Percentiles rank a stretch among this genome's conserved stretches.
These are phyloP conservation scores for Halesus radiatus DNA, from an alignment of 1,140 invertebrate genomes.

Conservation along the genomic window DNA sequence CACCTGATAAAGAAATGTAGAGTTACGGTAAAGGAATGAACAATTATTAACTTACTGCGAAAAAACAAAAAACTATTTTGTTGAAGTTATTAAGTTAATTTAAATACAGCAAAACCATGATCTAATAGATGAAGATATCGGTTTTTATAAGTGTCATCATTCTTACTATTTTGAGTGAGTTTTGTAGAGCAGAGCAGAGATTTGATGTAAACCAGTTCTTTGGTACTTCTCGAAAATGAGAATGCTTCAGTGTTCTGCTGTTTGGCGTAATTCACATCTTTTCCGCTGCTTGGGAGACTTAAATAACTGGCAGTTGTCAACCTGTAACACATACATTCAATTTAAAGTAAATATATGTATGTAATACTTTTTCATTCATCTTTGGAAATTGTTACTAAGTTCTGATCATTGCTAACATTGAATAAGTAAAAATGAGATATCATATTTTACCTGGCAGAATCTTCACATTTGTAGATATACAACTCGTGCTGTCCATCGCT, in stretches of 20 bases:
- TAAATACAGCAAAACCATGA: too few species aligned
- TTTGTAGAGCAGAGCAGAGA: conserved; percentile 95
- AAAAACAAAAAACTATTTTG: too few species aligned
- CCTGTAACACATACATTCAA: conserved; percentile 62
- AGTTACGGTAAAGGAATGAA: too few species aligned
- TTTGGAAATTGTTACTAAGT: too few species aligned
- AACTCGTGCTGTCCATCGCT: conserved; percentile 90
- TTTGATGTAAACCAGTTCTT: conserved; percentile 86
- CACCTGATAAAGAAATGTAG: conserved; percentile 73
- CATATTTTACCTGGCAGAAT: conserved; percentile 72
- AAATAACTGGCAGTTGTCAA: conserved; percentile 83
- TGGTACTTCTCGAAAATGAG: conserved; percentile 83
- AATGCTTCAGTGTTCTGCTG: conserved; percentile 75
- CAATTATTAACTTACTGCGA: too few species aligned
- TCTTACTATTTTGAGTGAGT: conserved; percentile 90
- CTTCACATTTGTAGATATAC: conserved; percentile 94
- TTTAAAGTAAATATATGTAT: not conserved
- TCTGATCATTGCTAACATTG: too few species aligned
- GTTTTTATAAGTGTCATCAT: conserved; percentile 32
- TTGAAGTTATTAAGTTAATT: too few species aligned
- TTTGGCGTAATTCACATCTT: conserved; percentile 78
- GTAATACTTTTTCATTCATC: too few species aligned
- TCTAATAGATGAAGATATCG: conserved; percentile 42
- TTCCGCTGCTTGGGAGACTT: conserved; percentile 78
- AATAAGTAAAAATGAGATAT: too few species aligned